These are phyloP conservation scores for Pelecanoides urinatrix DNA, from an alignment of 2,113 vertebrate genomes.

Conservation along the genomic window DNA sequence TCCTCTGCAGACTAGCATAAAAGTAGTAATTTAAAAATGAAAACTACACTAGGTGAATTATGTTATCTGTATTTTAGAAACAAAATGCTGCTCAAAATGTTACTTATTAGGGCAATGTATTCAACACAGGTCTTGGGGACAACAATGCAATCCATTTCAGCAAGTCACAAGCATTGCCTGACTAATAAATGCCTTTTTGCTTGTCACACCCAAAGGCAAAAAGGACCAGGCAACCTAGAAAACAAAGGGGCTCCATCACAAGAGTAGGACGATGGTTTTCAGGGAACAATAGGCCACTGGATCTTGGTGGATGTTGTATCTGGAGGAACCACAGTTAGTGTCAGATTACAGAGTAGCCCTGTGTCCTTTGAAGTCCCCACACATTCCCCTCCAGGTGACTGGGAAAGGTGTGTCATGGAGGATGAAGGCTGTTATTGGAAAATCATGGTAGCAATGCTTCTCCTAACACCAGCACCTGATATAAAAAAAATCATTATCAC, in stretches of 20 bases:
- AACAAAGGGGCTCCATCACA: not conserved
- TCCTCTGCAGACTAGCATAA: not conserved
- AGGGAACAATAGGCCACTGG: not conserved
- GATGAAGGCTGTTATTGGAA: not conserved
- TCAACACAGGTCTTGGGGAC: not conserved
- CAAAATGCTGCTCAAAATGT: slow-evolving; percentile 3
- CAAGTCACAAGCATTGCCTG: not conserved
- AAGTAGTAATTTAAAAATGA: slow-evolving; percentile 15
- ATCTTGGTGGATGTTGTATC: not conserved
- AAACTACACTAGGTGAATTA: not conserved
- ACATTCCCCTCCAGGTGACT: not conserved
- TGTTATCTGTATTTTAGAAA: slow-evolving; percentile 8
- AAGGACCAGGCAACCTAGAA: not conserved
- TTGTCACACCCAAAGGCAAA: not conserved
- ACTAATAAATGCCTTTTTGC: not conserved
- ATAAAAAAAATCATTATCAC: not conserved
- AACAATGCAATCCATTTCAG: not conserved
- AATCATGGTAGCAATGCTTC: not conserved
- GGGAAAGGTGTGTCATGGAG: not conserved
- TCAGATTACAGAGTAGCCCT: not conserved
- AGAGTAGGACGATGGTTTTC: not conserved
- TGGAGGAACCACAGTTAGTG: not conserved
- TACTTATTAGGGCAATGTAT: not conserved
- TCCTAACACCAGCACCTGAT: not conserved
- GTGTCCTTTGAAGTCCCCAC: not conserved